Evolutionary conservation across 2,888 invertebrate genomes (phyloP), one percentile per base, ranked within the genome.

Genomic region (Globia sparganii): DNA sequence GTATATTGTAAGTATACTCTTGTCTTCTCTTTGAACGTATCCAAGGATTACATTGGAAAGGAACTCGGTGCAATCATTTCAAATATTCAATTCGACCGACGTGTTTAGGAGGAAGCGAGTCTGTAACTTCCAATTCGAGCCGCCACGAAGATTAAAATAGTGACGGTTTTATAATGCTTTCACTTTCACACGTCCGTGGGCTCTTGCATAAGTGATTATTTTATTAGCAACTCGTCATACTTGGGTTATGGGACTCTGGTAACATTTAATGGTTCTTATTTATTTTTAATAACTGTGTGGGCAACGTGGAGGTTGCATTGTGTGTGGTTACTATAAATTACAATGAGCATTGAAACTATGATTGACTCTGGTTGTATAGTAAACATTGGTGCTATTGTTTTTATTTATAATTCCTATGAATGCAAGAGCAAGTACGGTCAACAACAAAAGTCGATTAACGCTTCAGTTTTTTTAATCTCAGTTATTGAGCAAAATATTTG

Each of bases 111-210:
- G 53, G 81, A 74, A 65, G 40, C 46, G 11, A 65, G 25, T 53
- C 40, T 25, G 31, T n/a, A 65, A 81, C 43, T 31, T 53, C 15
- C 15, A 81, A 77, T 61, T 66, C 65, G 65, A 62, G 43, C 4
- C 64, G 59, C 58, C 40, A 37, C 67, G 53, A 15, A 71, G 71
- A 80, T 84, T 72, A 76, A 84, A 77, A 73, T 75, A 72, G 64
- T 62, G 72, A 71, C 62, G 66, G 62, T 81, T 73, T 61, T 72
- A 84, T 84, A 65, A 84, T 81, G 83, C 94, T 95, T 95, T 95
- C 95, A 94, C 95, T 95, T 93, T 94, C 93, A 88, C 91, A 91
- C 91, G 91, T 87, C 77, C 53, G 84, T 85, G 72, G 79, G 86
- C 75, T 86, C 87, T 93, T 92, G 88, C 92, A 85, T 92, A 93